Conservation (phyloP, 23 tunicate species). For the Diplosoma virens region DNA sequence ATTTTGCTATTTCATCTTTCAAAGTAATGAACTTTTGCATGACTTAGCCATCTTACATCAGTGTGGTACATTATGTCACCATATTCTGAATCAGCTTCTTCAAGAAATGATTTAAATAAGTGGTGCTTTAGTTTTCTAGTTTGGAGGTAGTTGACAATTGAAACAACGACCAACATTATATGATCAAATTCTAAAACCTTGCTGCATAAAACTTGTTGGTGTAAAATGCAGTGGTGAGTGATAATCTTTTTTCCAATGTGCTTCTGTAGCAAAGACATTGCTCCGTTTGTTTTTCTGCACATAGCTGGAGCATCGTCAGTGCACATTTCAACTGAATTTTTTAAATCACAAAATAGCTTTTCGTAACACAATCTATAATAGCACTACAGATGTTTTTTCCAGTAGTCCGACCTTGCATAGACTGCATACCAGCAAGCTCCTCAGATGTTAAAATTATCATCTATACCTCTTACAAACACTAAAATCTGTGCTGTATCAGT, state of each 20-base stretch:
- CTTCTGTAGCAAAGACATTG: conserved; percentile 38
- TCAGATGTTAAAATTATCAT: conserved; percentile 39
- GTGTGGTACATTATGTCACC: conserved; percentile 40
- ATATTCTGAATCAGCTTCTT: conserved; percentile 36
- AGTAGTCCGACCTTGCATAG: conserved; percentile 48
- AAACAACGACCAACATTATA: conserved; percentile 39
- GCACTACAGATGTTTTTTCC: conserved; percentile 46
- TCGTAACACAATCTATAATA: conserved; percentile 37
- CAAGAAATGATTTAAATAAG: conserved; percentile 38
- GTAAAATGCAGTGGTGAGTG: conserved; percentile 42
- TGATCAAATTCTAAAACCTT: conserved; percentile 41
- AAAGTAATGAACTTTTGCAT: conserved; percentile 37
- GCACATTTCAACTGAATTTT: conserved; percentile 39
- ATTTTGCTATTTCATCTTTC: conserved; percentile 29
- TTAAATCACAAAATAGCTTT: conserved; percentile 34
- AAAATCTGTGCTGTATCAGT: conserved; percentile 41
- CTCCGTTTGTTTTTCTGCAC: conserved; percentile 39
- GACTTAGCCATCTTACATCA: conserved; percentile 39
- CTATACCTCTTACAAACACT: conserved; percentile 50
- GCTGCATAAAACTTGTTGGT: conserved; percentile 42
- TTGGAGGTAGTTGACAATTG: conserved; percentile 36
- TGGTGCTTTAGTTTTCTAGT: conserved; percentile 30
- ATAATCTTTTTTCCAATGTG: conserved; percentile 34
- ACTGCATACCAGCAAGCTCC: conserved; percentile 51
- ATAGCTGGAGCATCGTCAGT: conserved; percentile 40